phyloP scores from a whole-genome alignment of 35 echinoderm and acorn worm genomes.

The Amphiura filiformis region DNA sequence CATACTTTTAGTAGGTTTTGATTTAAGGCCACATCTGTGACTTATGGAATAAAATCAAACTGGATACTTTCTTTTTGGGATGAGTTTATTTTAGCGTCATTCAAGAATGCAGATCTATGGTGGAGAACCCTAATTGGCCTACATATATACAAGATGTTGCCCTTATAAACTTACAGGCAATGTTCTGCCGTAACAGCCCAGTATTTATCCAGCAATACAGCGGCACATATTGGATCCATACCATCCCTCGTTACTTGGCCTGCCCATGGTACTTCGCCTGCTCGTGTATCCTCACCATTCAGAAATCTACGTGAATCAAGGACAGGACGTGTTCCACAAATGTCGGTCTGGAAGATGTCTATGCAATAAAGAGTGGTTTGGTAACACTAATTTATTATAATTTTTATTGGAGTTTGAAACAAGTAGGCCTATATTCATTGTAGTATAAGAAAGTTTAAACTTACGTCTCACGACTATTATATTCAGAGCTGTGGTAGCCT shows the following conservation, averaged over 20 bases:
- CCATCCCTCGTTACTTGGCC: neutral
- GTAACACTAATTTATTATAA: no score
- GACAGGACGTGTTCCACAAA: neutral
- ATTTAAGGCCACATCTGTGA: no score
- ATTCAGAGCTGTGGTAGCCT: no score
- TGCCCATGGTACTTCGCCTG: neutral
- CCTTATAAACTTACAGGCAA: neutral
- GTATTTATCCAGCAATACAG: neutral
- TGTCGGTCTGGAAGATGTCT: neutral
- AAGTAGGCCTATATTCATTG: no score
- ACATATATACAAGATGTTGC: neutral
- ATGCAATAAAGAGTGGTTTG: neutral
- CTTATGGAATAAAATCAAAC: no score
- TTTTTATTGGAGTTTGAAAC: no score
- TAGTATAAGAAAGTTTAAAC: no score
- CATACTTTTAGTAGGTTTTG: no score
- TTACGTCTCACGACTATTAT: no score
- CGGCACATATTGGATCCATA: neutral
- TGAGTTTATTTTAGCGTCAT: neutral
- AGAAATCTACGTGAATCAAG: neutral
- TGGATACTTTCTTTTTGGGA: no score
- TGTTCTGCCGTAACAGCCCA: neutral
- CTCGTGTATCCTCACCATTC: neutral
- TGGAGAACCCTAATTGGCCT: neutral
- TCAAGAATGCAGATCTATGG: neutral